Evolutionary conservation across 2,888 invertebrate genomes (phyloP), one percentile per base, ranked within the genome.

Genomic region (Byasa hedistus): DNA sequence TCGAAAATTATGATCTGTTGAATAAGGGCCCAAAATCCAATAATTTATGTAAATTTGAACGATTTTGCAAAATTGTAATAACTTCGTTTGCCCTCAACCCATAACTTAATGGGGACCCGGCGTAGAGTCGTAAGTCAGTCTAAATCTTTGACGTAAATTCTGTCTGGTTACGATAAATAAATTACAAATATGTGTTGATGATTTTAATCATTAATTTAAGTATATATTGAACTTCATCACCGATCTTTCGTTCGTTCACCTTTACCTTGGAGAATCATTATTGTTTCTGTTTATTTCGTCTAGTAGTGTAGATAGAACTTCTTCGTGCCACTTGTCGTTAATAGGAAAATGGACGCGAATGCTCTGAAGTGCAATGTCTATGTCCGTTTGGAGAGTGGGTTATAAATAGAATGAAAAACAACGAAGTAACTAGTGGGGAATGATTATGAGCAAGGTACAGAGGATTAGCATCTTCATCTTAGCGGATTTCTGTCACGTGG

Each of bases 311-410:
- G 52, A 23, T 54, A 22, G 52, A 62, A 24, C 39, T 56, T 19
- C 61, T 62, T 62, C 44, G 44, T n/a, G n/a, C 12, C 61, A 24
- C 61, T 55, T 23, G 24, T 24, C 24, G 61, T 62, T 62, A 62
- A 62, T 62, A 62, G 61, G 24, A 62, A 62, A 62, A 62, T 62
- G 44, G 61, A 55, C 55, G 39, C 36, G 23, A 22, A 44, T 56
- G 44, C 61, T 23, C 10, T 32, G 54, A 4, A 24, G 27, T 55
- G 32, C 24, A 58, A 55, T 56, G 44, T 23, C 44, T 44, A 56
- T 23, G 39, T 62, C 61, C 61, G 61, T 56, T 44, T 56, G 39
- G 15, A 36, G 56, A 22, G 22, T 15, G 23, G 8, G 17, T 24
- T 27, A 27, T 56, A 22, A 56, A 56, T 56, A 56, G 56, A 23